Evolutionary conservation across 2,888 invertebrate genomes (phyloP).

Genomic region (Sisyra terminalis): DNA sequence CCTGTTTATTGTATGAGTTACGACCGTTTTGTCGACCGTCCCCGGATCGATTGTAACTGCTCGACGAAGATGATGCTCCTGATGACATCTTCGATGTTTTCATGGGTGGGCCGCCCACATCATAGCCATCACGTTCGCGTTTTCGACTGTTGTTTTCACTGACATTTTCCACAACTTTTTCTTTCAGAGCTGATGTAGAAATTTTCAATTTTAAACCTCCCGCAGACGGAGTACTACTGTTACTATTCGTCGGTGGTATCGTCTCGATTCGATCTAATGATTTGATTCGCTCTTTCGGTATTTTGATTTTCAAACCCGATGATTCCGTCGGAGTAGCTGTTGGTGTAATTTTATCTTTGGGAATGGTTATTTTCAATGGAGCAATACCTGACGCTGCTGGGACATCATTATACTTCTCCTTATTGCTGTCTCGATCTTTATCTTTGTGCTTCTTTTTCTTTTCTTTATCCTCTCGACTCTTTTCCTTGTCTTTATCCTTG

Average conservation of each 20-base stretch:
- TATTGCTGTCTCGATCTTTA: slow-evolving; percentile 38
- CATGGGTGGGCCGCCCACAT: slow-evolving; percentile 22
- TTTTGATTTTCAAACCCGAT: slow-evolving; percentile 59
- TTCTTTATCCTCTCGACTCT: slow-evolving; percentile 40
- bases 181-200: slow-evolving; percentile 33
- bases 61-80: slow-evolving; percentile 15
- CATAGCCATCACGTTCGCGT: slow-evolving; percentile 24
- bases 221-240: slow-evolving; percentile 9
- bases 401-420: slow-evolving; percentile 22
- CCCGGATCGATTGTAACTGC: slow-evolving; percentile 17
- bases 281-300: slow-evolving; percentile 57
- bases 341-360: slow-evolving; percentile 36
- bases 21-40: slow-evolving; percentile 22
- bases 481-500: slow-evolving; percentile 56
- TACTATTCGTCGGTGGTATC: slow-evolving; percentile 21
- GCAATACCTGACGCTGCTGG: slow-evolving; percentile 18
- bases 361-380: slow-evolving; percentile 35
- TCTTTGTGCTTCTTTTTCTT: slow-evolving; percentile 64
- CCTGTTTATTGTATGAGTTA: slow-evolving; percentile 25
- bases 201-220: slow-evolving; percentile 60
- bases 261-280: slow-evolving; percentile 21
- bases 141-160: slow-evolving; percentile 19
- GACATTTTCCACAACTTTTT: slow-evolving; percentile 36
- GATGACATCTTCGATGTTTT: slow-evolving; percentile 19
- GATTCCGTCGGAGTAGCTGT: slow-evolving; percentile 21